Conservation (phyloP, 1,140 invertebrate species). For the Dreissena rostriformis region DNA sequence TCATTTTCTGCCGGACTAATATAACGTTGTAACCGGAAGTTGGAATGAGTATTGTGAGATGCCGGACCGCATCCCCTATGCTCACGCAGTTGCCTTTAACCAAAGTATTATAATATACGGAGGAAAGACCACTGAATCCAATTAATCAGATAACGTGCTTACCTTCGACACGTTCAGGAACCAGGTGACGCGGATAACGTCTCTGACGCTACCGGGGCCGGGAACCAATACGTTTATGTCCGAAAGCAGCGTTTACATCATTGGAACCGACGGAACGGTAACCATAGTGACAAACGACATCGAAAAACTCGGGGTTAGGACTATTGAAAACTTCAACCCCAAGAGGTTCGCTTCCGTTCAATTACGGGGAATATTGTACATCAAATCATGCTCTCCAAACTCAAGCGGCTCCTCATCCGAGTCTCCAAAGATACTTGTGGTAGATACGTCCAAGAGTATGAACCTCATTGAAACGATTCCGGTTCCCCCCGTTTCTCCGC, state of each 20-base stretch:
- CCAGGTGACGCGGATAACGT: slow-evolving; percentile 5
- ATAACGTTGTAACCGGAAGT: neutral
- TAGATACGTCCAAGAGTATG: neutral
- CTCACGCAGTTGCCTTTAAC: neutral
- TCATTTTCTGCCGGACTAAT: too few relatives aligned
- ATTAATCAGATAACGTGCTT: neutral
- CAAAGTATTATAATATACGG: slow-evolving; percentile 15
- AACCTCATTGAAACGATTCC: neutral
- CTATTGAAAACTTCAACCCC: neutral
- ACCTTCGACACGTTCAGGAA: slow-evolving; percentile 7
- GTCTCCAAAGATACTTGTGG: neutral
- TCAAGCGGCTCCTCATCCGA: neutral
- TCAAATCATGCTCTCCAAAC: neutral
- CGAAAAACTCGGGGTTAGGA: neutral
- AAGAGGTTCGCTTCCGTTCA: slow-evolving; percentile 19
- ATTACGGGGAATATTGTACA: slow-evolving; percentile 6
- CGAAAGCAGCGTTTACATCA: neutral
- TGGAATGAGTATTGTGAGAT: slow-evolving; percentile 16
- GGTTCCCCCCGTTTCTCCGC: neutral
- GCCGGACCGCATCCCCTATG: neutral
- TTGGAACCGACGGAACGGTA: neutral
- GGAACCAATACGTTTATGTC: slow-evolving; percentile 8
- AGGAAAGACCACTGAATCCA: neutral
- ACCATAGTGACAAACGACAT: neutral
- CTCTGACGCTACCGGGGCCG: slow-evolving; percentile 8